These are phyloP conservation scores for Coendou prehensilis DNA, from an alignment of 2,797 vertebrate species.

Conservation along the genomic window DNA sequence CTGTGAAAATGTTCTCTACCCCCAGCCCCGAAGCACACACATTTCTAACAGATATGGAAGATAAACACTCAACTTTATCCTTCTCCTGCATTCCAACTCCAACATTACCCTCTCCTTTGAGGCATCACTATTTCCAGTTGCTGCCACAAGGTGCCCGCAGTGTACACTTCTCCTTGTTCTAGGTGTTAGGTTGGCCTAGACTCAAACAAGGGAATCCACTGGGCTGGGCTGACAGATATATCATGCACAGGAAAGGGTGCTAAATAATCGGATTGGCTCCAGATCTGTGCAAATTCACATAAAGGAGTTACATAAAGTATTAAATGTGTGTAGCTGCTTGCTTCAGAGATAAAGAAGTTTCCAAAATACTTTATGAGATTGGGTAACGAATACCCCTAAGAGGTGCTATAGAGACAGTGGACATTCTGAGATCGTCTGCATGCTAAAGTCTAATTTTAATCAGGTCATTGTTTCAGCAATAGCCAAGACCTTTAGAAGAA, in stretches of 20 bases:
- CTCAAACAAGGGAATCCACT: not conserved
- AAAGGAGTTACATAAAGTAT: slow-evolving; percentile 59
- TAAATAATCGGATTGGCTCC: slow-evolving; percentile 35
- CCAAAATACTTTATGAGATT: slow-evolving; percentile 60
- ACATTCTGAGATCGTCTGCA: slow-evolving; percentile 19
- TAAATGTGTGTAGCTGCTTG: slow-evolving; percentile 49
- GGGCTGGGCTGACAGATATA: not conserved
- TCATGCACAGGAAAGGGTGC: not conserved
- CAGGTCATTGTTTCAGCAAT: slow-evolving; percentile 19
- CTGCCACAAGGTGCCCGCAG: slow-evolving; percentile 68
- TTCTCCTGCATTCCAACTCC: not conserved
- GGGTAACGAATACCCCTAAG: not conserved
- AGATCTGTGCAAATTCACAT: not conserved
- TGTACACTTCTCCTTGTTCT: slow-evolving; percentile 40
- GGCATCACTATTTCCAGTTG: slow-evolving; percentile 15
- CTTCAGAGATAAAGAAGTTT: slow-evolving; percentile 65
- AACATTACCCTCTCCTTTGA: not conserved
- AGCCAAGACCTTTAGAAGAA: slow-evolving; percentile 37
- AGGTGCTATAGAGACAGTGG: not conserved
- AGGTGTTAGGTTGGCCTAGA: not conserved
- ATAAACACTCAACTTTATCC: not conserved
- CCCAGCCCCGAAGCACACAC: fast-evolving
- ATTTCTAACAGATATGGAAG: not conserved
- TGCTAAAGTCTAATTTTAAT: slow-evolving; percentile 61
- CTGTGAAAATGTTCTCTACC: not conserved